A percentile compares a stretch with the other conserved stretches of the same genome.
phyloP scores from a whole-genome alignment of 2,888 invertebrate species.

The Heliconius ethilla region DNA sequence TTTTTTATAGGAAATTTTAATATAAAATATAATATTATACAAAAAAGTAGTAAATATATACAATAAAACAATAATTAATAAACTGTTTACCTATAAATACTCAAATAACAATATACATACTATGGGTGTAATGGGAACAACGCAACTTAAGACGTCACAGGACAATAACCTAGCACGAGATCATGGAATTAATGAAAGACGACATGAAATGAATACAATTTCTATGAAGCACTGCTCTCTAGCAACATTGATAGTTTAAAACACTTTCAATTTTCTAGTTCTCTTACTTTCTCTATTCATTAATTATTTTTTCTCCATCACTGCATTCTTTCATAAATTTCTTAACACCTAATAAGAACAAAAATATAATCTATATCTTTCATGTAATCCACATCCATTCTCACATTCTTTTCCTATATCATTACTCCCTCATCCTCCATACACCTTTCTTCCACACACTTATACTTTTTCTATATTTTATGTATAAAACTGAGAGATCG shows the following conservation, averaged over 20 bases:
- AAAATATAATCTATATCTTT: neutral
- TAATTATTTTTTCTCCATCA: neutral
- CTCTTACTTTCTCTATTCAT: neutral
- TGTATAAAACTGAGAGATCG: neutral
- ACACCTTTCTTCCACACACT: neutral
- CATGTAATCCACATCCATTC: too few species aligned
- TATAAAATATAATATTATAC: neutral
- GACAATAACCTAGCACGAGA: slow-evolving; percentile 15
- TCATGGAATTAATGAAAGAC: neutral
- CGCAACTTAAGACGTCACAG: slow-evolving; percentile 9
- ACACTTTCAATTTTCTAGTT: too few species aligned
- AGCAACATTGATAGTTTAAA: slow-evolving; percentile 13
- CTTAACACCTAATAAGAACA: neutral
- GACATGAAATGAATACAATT: neutral
- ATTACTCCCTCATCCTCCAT: too few species aligned
- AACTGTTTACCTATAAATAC: neutral
- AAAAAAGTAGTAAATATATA: neutral
- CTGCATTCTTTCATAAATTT: neutral
- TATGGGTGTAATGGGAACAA: slow-evolving; percentile 3
- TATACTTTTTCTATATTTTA: too few species aligned
- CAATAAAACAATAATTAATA: slow-evolving; percentile 1
- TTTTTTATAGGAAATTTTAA: slow-evolving; percentile 1
- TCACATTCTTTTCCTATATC: too few species aligned
- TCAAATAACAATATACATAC: slow-evolving; percentile 2
- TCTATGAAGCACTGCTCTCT: slow-evolving; percentile 6